These are phyloP conservation scores for Podabrus alpinus DNA, from an alignment of 2,888 invertebrate genomes.

Conservation along the genomic window DNA sequence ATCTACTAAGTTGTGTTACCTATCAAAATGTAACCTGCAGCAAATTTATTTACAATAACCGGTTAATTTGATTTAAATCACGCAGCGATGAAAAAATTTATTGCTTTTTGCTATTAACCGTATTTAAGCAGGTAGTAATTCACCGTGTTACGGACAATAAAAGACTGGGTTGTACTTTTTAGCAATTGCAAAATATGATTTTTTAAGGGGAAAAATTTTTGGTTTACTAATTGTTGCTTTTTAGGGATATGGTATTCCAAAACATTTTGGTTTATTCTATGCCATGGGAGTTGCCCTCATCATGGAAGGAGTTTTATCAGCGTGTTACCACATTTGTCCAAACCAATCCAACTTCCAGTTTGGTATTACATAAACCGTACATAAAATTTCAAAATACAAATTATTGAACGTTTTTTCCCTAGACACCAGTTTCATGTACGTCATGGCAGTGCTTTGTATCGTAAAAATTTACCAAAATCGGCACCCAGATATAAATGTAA, in stretches of 20 bases:
- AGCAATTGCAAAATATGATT: no score
- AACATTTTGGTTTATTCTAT: conserved; percentile 82
- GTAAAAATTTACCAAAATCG: conserved; percentile 85
- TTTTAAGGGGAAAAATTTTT: no score
- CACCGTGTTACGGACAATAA: not conserved
- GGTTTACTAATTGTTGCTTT: conserved; percentile 12
- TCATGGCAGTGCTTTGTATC: conserved; percentile 83
- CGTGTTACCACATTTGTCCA: conserved; percentile 88
- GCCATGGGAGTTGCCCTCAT: conserved; percentile 83
- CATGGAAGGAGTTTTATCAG: conserved; percentile 86
- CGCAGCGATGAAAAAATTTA: not conserved
- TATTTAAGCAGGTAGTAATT: not conserved
- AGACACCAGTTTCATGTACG: conserved; percentile 94
- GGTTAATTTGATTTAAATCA: not conserved
- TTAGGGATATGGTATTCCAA: conserved; percentile 71
- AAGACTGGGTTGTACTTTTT: no score
- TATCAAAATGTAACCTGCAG: not conserved
- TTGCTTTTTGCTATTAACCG: not conserved
- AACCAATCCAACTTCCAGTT: conserved; percentile 90
- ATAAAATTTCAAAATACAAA: not conserved
- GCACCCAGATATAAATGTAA: conserved; percentile 85
- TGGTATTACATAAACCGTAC: conserved; percentile 64
- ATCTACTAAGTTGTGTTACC: not conserved
- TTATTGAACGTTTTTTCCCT: conserved; percentile 46
- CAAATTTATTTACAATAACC: not conserved